Evolutionary conservation across 2,888 invertebrate species (phyloP).

Genomic region (Euclidia mi): DNA sequence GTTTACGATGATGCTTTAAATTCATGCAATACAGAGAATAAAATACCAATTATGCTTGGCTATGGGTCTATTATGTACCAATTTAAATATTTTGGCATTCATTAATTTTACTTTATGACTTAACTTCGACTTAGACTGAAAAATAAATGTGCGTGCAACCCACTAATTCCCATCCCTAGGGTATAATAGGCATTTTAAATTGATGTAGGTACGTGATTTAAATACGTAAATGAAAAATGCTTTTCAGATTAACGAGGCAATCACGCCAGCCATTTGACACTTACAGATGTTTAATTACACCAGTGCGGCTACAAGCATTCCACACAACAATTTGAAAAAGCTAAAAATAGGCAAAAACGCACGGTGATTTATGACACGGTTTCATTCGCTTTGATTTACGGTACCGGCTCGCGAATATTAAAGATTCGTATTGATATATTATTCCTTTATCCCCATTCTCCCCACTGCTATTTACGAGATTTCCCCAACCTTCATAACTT

Average conservation of each 20-base stretch:
- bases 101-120: no score
- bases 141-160: no score
- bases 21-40: no score
- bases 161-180: no score
- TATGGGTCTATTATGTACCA: no score
- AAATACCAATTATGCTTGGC: no score
- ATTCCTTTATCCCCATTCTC: slow-evolving; percentile 89
- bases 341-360: slow-evolving; percentile 69
- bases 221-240: no score
- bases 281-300: slow-evolving; percentile 38
- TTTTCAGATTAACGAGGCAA: slow-evolving; percentile 8
- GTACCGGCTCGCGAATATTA: slow-evolving; percentile 86
- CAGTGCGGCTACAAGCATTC: slow-evolving; percentile 40
- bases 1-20: no score
- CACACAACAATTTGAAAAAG: slow-evolving; percentile 66
- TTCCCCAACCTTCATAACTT: slow-evolving; percentile 87
- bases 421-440: slow-evolving; percentile 90
- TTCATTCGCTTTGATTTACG: slow-evolving; percentile 88
- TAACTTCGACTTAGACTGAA: no score
- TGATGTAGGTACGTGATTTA: no score
- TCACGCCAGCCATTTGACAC: slow-evolving; percentile 8
- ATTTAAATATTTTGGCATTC: no score
- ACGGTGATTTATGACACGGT: slow-evolving; percentile 82
- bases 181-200: no score
- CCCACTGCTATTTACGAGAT: slow-evolving; percentile 87